Conservation (phyloP, 2,797 vertebrate species). For the Coranthus polyacanthus region DNA sequence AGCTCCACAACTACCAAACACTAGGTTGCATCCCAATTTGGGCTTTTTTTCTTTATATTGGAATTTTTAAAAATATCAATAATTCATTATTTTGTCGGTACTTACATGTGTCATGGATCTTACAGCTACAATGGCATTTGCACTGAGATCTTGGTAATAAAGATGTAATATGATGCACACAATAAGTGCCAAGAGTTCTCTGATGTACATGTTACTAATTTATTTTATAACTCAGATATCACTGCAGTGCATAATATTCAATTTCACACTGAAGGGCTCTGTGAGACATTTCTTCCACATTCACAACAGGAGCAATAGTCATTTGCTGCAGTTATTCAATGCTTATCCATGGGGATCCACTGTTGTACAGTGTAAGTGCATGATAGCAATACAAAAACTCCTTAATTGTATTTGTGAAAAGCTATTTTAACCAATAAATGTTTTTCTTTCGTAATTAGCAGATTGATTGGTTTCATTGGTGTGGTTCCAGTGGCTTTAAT, state of each 20-base stretch:
- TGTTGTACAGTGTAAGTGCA: slow-evolving; percentile 90
- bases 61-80: slow-evolving; percentile 35
- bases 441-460: slow-evolving; percentile 84
- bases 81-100: slow-evolving; percentile 77
- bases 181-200: slow-evolving; percentile 82
- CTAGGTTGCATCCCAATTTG: slow-evolving; percentile 68
- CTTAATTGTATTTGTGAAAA: slow-evolving; percentile 90
- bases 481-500: neutral
- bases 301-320: slow-evolving; percentile 48
- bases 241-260: slow-evolving; percentile 60
- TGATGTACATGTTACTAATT: slow-evolving; percentile 94
- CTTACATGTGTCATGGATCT: slow-evolving; percentile 82
- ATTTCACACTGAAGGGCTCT: slow-evolving; percentile 50
- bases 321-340: slow-evolving; percentile 83
- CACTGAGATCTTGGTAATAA: slow-evolving; percentile 90
- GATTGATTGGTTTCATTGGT: slow-evolving; percentile 39
- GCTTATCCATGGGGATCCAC: slow-evolving; percentile 91
- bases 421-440: slow-evolving; percentile 97
- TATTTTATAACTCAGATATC: slow-evolving; percentile 90
- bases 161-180: slow-evolving; percentile 89
- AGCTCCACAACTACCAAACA: slow-evolving; percentile 80
- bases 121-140: slow-evolving; percentile 93
- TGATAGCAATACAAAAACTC: slow-evolving; percentile 85
- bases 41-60: slow-evolving; percentile 61
- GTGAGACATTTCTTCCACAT: slow-evolving; percentile 42